Evolutionary conservation across 1,140 invertebrate genomes (phyloP).

Genomic region (Octopus bimaculoides): DNA sequence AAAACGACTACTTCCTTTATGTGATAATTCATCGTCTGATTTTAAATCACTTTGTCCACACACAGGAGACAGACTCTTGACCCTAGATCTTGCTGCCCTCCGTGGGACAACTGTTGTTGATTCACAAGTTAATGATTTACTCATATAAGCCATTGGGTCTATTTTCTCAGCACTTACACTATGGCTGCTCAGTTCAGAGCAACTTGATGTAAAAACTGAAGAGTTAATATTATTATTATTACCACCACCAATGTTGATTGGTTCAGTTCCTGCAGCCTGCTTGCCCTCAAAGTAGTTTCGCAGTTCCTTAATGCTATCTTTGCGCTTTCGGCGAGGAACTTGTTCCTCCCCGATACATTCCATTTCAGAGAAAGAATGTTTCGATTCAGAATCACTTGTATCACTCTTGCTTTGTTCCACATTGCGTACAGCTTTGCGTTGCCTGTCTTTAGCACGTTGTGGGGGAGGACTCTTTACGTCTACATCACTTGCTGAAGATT

Average conservation of each 20-base stretch:
- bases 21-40: slow-evolving; percentile 1
- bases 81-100: neutral
- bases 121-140: slow-evolving; percentile 5
- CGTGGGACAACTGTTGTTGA: neutral
- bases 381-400: slow-evolving; percentile 3
- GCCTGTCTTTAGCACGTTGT: neutral
- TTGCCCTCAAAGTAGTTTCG: slow-evolving; percentile 43
- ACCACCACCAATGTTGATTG: slow-evolving; percentile 1
- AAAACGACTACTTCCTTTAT: neutral
- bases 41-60: slow-evolving; percentile 10
- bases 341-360: neutral
- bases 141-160: neutral
- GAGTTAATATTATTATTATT: neutral
- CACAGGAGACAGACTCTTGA: slow-evolving; percentile 11
- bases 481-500: slow-evolving; percentile 44
- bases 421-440: neutral
- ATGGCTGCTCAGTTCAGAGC: neutral
- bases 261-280: slow-evolving; percentile 22
- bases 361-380: neutral
- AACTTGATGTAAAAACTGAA: neutral
- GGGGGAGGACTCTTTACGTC: slow-evolving; percentile 8
- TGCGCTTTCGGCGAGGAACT: slow-evolving; percentile 23
- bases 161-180: neutral
- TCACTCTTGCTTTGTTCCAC: neutral
- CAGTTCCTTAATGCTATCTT: slow-evolving; percentile 50